These are phyloP conservation scores for Diploscapter pachys DNA, from an alignment of 1,140 invertebrate genomes.

Conservation along the genomic window DNA sequence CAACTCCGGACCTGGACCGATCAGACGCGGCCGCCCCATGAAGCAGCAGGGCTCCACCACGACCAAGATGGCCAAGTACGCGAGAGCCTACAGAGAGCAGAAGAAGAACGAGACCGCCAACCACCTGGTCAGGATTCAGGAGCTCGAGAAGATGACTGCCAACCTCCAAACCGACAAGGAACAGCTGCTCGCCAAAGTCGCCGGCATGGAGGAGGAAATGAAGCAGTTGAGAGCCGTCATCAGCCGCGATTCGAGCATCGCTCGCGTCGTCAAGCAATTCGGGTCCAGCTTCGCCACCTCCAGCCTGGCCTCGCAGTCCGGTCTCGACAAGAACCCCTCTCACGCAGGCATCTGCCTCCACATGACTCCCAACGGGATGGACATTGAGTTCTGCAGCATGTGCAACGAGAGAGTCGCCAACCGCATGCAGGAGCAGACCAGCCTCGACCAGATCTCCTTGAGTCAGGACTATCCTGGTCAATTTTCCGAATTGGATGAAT, in stretches of 20 bases:
- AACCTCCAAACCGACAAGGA: slow-evolving; percentile 4
- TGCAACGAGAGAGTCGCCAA: too few relatives aligned
- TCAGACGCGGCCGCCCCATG: slow-evolving; percentile 6
- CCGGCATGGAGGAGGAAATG: neutral
- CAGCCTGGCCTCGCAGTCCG: too few relatives aligned
- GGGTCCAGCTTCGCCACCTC: too few relatives aligned
- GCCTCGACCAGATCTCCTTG: too few relatives aligned
- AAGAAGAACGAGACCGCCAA: slow-evolving; percentile 14
- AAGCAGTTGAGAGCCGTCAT: slow-evolving; percentile 7
- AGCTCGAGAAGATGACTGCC: slow-evolving; percentile 3
- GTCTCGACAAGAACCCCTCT: neutral
- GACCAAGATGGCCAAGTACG: slow-evolving; percentile 17
- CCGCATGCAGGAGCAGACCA: too few relatives aligned
- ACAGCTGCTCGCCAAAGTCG: slow-evolving; percentile 1
- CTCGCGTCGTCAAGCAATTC: slow-evolving; percentile 4
- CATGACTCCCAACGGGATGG: neutral
- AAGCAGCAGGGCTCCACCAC: neutral
- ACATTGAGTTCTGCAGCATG: too few relatives aligned
- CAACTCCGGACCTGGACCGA: too few relatives aligned
- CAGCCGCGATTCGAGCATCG: slow-evolving; percentile 11
- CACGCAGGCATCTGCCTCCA: slow-evolving; percentile 1
- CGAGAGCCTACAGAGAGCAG: slow-evolving; percentile 19
- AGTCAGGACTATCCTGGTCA: too few relatives aligned
- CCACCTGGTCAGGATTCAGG: neutral
- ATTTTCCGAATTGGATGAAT: too few relatives aligned